Conservation (phyloP, 2,888 invertebrate species). For the Drosophila colorata region DNA sequence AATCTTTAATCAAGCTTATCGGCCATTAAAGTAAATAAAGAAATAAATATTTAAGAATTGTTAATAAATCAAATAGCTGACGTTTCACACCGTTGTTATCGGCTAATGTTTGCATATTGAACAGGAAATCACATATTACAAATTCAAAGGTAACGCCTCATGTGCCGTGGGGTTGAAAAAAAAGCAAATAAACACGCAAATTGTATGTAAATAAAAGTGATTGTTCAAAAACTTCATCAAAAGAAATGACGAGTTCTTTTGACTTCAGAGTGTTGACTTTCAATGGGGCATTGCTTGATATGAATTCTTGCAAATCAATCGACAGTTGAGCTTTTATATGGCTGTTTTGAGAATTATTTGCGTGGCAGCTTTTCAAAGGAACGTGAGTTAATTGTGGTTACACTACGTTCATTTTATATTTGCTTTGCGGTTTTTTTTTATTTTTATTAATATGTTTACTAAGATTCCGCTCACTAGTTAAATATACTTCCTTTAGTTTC, state of each 20-base stretch:
- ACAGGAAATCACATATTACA: slow-evolving; percentile 35
- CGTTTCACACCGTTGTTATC: slow-evolving; percentile 15
- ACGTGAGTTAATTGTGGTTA: slow-evolving; percentile 8
- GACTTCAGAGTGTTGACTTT: slow-evolving; percentile 32
- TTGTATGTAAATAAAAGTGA: slow-evolving; percentile 27
- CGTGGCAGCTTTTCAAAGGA: background rate
- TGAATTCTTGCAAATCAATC: slow-evolving; percentile 23
- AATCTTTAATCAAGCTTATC: slow-evolving; percentile 34
- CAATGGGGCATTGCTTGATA: slow-evolving; percentile 27
- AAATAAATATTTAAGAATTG: background rate
- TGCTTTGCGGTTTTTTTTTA: background rate
- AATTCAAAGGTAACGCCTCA: slow-evolving; percentile 27
- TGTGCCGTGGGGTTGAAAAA: slow-evolving; percentile 1
- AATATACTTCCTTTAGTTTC: no score
- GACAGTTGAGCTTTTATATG: slow-evolving; percentile 8
- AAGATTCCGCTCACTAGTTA: no score
- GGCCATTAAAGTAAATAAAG: background rate
- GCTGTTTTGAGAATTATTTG: slow-evolving; percentile 14
- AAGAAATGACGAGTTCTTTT: slow-evolving; percentile 19
- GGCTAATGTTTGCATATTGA: slow-evolving; percentile 32
- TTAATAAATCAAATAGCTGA: slow-evolving; percentile 9
- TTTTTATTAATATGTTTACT: background rate
- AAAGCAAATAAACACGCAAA: slow-evolving; percentile 14
- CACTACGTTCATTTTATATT: background rate
- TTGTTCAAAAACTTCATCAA: slow-evolving; percentile 19